Conservation (phyloP, 2,888 invertebrate genomes). For the Troilus luridus region DNA sequence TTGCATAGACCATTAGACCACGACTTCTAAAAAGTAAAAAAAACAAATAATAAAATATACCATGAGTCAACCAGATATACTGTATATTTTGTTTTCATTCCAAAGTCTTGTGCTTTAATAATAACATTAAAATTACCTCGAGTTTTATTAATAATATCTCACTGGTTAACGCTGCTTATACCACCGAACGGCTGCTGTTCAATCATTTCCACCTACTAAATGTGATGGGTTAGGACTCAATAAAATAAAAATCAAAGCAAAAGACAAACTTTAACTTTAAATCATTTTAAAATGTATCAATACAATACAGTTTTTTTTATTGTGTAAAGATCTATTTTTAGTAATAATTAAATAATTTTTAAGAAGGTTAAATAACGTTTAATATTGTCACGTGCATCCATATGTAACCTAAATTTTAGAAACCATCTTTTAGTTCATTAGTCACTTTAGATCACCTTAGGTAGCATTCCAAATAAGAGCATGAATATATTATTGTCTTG, state of each 20-base stretch:
- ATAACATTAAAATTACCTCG: neutral
- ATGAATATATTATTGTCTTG: neutral
- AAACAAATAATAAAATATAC: neutral
- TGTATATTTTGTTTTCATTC: neutral
- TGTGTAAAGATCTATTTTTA: neutral
- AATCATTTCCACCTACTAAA: neutral
- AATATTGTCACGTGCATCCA: neutral
- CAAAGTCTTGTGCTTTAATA: neutral
- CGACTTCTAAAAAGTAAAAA: neutral
- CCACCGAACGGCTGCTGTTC: slow-evolving; percentile 10
- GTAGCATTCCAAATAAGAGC: neutral
- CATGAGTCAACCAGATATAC: neutral
- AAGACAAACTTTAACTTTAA: neutral
- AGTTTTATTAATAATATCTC: neutral
- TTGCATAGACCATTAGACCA: neutral
- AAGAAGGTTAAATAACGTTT: neutral
- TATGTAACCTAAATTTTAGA: neutral
- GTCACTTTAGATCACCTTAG: neutral
- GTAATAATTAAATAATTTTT: neutral
- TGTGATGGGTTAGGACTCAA: neutral
- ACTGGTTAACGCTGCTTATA: neutral
- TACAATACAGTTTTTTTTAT: neutral
- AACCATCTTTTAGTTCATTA: neutral
- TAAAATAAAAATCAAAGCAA: neutral
- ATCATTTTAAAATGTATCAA: no score